phyloP scores from a whole-genome alignment of 2,113 vertebrate genomes.

The Hippocampus barbouri region DNA sequence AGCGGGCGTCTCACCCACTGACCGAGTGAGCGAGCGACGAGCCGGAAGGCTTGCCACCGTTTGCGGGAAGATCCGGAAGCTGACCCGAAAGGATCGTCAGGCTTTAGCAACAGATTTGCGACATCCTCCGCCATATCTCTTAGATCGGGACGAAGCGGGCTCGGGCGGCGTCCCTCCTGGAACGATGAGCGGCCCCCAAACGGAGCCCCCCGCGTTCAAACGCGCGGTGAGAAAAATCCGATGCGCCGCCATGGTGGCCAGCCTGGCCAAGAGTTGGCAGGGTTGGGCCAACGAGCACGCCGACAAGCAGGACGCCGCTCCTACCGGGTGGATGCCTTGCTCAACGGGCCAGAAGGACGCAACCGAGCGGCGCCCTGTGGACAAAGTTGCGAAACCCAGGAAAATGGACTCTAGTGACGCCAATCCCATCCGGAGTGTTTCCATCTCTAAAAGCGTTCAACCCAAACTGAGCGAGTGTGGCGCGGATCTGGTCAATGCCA shows the following conservation, averaged over 20 bases:
- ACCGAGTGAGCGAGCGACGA: constrained; percentile 30
- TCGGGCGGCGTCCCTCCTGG: background rate
- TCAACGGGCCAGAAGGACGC: constrained; percentile 49
- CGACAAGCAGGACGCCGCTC: constrained; percentile 65
- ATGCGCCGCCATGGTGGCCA: constrained; percentile 67
- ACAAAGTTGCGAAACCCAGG: constrained; percentile 47
- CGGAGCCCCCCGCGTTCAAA: constrained; percentile 49
- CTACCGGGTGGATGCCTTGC: constrained; percentile 68
- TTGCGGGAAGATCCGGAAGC: constrained; percentile 1
- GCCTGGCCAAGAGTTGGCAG: constrained; percentile 74
- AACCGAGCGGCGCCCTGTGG: constrained; percentile 24
- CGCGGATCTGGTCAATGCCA: constrained; percentile 53
- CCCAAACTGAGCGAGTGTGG: constrained; percentile 55
- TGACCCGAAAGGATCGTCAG: background rate
- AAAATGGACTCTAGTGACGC: constrained; percentile 14
- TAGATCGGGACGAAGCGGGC: background rate
- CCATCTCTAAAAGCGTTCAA: constrained; percentile 50
- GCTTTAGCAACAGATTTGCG: background rate
- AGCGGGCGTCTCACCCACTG: constrained; percentile 28
- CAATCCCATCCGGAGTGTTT: constrained; percentile 51
- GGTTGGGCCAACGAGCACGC: constrained; percentile 68
- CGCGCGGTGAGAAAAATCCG: constrained; percentile 65
- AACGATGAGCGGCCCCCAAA: constrained; percentile 50
- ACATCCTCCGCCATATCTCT: background rate
- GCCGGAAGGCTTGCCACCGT: constrained; percentile 7